A percentile compares a stretch with the other conserved stretches of the same genome.
These are phyloP conservation scores for Synanthedon formicaeformis DNA, from an alignment of 2,888 invertebrate species.

Conservation along the genomic window DNA sequence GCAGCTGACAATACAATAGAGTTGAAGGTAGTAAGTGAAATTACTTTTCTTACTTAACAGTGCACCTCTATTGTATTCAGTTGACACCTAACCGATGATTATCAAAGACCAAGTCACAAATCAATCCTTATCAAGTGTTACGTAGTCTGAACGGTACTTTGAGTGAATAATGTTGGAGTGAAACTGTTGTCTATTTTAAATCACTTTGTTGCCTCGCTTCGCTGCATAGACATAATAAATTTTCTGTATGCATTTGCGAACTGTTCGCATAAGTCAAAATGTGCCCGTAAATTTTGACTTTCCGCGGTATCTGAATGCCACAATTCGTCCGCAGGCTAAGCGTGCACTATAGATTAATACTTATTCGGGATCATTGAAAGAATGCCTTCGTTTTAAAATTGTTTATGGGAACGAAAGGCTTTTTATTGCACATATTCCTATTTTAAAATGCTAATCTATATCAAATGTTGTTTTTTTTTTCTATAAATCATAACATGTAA, in stretches of 20 bases:
- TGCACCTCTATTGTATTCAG: conserved; percentile 17
- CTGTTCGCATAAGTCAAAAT: conserved; percentile 24
- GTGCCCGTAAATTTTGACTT: conserved; percentile 48
- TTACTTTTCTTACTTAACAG: conserved; percentile 24
- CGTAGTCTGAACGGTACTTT: conserved; percentile 1
- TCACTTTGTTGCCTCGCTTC: conserved; percentile 8
- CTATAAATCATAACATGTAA: too few species aligned
- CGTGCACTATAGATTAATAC: conserved; percentile 42
- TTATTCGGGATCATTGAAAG: conserved; percentile 28
- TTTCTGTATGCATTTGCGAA: conserved; percentile 16
- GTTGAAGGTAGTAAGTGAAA: conserved; percentile 15
- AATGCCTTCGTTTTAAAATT: conserved; percentile 24
- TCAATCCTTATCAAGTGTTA: background rate
- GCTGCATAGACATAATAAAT: conserved; percentile 38
- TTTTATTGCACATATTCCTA: too few species aligned
- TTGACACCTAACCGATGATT: conserved; percentile 15
- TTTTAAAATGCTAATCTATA: too few species aligned
- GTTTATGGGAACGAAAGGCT: background rate
- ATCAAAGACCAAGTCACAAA: background rate
- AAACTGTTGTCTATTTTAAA: background rate
- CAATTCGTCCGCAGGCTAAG: conserved; percentile 37
- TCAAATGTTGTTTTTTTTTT: too few species aligned
- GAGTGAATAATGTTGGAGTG: background rate
- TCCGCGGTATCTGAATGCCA: conserved; percentile 27
- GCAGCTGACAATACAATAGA: conserved; percentile 27